phyloP scores from a whole-genome alignment of 2,113 vertebrate species.

The Ovis aries region DNA sequence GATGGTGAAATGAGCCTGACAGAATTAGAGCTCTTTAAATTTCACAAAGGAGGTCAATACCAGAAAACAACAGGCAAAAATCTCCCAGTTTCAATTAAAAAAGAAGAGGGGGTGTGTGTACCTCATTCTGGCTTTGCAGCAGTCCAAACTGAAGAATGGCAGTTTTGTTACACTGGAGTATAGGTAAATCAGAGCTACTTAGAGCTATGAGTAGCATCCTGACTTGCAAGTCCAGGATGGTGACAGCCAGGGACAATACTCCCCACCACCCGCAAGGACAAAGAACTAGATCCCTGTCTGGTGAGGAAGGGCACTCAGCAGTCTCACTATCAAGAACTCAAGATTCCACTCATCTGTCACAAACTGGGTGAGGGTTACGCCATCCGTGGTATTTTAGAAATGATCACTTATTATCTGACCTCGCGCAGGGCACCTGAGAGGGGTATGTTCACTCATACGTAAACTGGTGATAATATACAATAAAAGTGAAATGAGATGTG shows the following conservation, averaged over 20 bases:
- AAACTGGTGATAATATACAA: neutral
- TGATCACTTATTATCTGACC: neutral
- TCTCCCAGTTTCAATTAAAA: neutral
- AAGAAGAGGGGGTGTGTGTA: neutral
- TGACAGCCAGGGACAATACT: neutral
- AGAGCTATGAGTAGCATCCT: neutral
- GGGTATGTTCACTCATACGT: neutral
- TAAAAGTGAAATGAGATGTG: neutral
- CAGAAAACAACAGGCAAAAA: neutral
- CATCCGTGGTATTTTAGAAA: neutral
- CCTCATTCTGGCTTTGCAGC: neutral
- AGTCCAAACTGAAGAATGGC: neutral
- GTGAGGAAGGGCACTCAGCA: neutral
- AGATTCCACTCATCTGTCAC: neutral
- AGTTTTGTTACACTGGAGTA: neutral
- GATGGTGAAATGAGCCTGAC: neutral
- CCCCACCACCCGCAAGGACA: neutral
- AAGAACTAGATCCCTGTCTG: neutral
- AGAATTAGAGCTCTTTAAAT: neutral
- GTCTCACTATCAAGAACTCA: neutral
- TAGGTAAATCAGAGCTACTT: neutral
- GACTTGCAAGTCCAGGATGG: neutral
- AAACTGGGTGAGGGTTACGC: neutral
- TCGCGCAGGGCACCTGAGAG: neutral
- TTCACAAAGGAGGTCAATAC: neutral